A percentile compares a stretch with the other conserved stretches of the same genome.
Evolutionary conservation across 2,888 invertebrate genomes (phyloP).

Genomic region (Phyto melanocephala): DNA sequence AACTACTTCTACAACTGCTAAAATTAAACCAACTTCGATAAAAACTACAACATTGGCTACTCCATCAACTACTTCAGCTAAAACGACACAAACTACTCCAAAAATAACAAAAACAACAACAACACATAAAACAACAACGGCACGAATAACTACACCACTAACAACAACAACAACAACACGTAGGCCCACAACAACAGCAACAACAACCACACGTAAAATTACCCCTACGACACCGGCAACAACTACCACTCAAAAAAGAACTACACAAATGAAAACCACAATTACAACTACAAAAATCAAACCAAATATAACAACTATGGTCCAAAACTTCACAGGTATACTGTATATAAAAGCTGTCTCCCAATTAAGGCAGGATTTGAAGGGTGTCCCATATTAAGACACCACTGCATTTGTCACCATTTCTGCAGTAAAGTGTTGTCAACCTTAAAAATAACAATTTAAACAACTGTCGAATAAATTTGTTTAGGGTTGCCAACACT

Average conservation of each 20-base stretch:
- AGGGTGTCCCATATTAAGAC: too few relatives aligned
- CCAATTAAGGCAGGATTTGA: too few relatives aligned
- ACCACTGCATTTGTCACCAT: too few relatives aligned
- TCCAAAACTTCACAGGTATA: too few relatives aligned
- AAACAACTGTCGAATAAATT: too few relatives aligned
- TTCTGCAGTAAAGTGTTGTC: too few relatives aligned
- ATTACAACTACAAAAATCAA: background rate
- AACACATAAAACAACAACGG: background rate
- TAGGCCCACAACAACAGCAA: background rate
- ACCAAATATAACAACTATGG: background rate
- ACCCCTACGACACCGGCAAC: too few relatives aligned
- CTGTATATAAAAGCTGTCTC: too few relatives aligned
- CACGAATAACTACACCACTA: background rate
- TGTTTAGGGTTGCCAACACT: too few relatives aligned
- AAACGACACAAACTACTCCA: constrained; percentile 46
- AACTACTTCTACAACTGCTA: constrained; percentile 16
- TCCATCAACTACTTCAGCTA: constrained; percentile 20
- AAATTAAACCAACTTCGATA: background rate
- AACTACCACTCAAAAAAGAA: too few relatives aligned
- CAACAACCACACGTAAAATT: background rate
- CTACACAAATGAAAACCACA: background rate
- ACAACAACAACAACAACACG: background rate
- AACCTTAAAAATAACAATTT: too few relatives aligned
- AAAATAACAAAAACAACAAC: constrained; percentile 28
- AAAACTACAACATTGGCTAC: constrained; percentile 32